phyloP scores from a whole-genome alignment of 2,888 invertebrate genomes.

The Agrochola litura region DNA sequence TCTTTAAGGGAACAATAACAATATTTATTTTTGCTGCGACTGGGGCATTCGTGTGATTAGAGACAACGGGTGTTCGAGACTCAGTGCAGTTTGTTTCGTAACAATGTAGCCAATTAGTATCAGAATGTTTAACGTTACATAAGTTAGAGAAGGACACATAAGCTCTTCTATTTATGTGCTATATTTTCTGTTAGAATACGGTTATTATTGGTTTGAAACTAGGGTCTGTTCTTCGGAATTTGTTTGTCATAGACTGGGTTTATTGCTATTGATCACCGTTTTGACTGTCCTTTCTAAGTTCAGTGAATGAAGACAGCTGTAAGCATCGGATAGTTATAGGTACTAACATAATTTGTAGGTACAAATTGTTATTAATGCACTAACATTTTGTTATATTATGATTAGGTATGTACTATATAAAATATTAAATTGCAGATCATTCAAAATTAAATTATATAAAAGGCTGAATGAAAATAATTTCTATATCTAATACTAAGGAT shows the following conservation, averaged over 20 bases:
- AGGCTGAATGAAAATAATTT: too few species aligned
- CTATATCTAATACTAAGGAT: too few species aligned
- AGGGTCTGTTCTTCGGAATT: neutral
- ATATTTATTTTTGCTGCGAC: slow-evolving; percentile 72
- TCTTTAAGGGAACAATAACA: slow-evolving; percentile 81
- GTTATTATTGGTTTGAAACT: neutral
- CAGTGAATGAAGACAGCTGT: too few species aligned
- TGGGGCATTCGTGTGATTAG: slow-evolving; percentile 48
- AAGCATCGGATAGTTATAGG: too few species aligned
- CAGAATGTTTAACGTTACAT: neutral
- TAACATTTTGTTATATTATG: too few species aligned
- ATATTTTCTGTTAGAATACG: neutral
- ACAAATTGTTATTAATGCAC: too few species aligned
- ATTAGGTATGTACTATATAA: too few species aligned
- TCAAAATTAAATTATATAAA: too few species aligned
- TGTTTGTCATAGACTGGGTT: neutral
- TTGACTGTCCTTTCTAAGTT: too few species aligned
- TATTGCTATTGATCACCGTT: neutral
- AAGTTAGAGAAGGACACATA: neutral
- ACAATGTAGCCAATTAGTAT: neutral
- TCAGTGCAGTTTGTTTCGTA: neutral
- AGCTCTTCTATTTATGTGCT: neutral
- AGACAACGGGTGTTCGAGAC: slow-evolving; percentile 3
- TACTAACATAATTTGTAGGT: too few species aligned
- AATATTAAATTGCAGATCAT: too few species aligned